Conservation (phyloP, 1,140 invertebrate genomes). For the Parasteatoda tepidariorum region DNA sequence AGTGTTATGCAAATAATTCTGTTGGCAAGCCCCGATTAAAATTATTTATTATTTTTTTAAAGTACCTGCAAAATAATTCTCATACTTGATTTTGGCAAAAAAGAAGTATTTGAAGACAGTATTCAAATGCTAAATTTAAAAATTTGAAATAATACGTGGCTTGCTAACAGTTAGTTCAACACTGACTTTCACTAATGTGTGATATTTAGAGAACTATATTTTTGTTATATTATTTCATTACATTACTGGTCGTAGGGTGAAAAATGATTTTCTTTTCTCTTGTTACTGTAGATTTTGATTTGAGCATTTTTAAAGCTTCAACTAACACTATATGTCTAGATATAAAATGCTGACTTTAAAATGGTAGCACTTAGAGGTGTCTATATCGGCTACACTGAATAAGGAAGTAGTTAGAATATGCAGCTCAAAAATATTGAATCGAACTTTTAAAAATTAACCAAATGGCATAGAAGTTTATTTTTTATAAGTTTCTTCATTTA, state of each 20-base stretch:
- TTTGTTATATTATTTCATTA: constrained; percentile 43
- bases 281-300: constrained; percentile 8
- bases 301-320: constrained; percentile 1
- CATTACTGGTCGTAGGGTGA: not conserved
- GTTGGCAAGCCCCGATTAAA: constrained; percentile 18
- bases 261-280: not conserved
- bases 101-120: too few relatives aligned
- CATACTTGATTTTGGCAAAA: not conserved
- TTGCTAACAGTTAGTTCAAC: constrained; percentile 34
- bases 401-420: constrained; percentile 17
- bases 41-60: not conserved
- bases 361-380: constrained; percentile 13
- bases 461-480: constrained; percentile 44
- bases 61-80: not conserved
- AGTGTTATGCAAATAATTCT: constrained; percentile 34
- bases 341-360: not conserved
- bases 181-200: constrained; percentile 48
- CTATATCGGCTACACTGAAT: constrained; percentile 8
- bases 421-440: constrained; percentile 49
- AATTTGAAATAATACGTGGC: not conserved
- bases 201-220: constrained; percentile 53
- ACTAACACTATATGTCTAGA: not conserved
- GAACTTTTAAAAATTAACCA: constrained; percentile 32
- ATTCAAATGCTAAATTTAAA: not conserved
- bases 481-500: constrained; percentile 39